Percentiles rank a stretch among this genome's conserved stretches.
Evolutionary conservation across 2,797 vertebrate species (phyloP).

Genomic region (Poeciliopsis infans): DNA sequence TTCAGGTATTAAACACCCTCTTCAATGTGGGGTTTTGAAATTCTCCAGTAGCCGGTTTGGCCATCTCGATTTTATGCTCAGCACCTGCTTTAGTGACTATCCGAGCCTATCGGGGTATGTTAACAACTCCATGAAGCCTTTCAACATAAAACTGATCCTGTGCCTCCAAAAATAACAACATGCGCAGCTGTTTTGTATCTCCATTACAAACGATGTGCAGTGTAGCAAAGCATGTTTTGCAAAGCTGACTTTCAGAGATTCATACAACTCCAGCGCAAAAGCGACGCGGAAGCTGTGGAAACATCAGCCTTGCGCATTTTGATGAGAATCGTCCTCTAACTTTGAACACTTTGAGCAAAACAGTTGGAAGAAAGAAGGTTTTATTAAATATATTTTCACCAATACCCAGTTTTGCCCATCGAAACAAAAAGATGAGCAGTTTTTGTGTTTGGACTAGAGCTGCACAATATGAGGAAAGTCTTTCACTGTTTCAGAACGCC

Average conservation of each 20-base stretch:
- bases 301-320: slow-evolving; percentile 4
- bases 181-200: slow-evolving; percentile 2
- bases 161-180: slow-evolving; percentile 9
- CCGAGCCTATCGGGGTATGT: slow-evolving; percentile 1
- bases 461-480: not conserved
- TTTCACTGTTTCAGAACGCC: not conserved
- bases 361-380: slow-evolving; percentile 14
- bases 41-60: slow-evolving; percentile 1
- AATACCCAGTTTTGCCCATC: slow-evolving; percentile 29
- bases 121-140: slow-evolving; percentile 12
- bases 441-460: not conserved
- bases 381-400: slow-evolving; percentile 21
- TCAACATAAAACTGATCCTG: slow-evolving; percentile 22
- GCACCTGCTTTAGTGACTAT: slow-evolving; percentile 9
- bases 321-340: not conserved
- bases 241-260: slow-evolving; percentile 27
- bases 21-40: not conserved
- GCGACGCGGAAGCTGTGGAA: not conserved
- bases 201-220: slow-evolving; percentile 18
- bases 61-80: not conserved
- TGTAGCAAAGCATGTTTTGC: slow-evolving; percentile 9
- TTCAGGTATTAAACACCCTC: not conserved
- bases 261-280: slow-evolving; percentile 1
- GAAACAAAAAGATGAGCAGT: slow-evolving; percentile 13
- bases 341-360: not conserved